A percentile compares a stretch with the other conserved stretches of the same genome.
phyloP scores from a whole-genome alignment of 1,140 invertebrate species.

The Catajapyx aquilonaris region DNA sequence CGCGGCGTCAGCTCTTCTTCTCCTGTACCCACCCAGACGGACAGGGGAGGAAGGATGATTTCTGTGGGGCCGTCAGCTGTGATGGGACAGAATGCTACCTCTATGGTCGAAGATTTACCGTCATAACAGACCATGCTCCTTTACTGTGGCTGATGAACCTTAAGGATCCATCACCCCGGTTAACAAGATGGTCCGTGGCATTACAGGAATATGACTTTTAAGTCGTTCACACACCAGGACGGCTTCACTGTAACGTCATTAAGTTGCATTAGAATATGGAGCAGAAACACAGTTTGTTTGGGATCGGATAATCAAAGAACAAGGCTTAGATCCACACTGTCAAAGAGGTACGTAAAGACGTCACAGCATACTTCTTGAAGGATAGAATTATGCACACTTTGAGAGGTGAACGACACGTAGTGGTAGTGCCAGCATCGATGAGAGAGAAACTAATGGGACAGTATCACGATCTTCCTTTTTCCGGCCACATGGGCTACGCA shows the following conservation, averaged over 20 bases:
- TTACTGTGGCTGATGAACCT: slow-evolving; percentile 23
- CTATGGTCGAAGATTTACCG: slow-evolving; percentile 23
- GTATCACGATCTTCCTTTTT: background rate
- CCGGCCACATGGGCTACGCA: background rate
- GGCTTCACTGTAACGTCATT: slow-evolving; percentile 11
- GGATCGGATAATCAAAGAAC: too few relatives aligned
- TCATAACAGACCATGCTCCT: slow-evolving; percentile 28
- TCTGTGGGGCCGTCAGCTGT: too few relatives aligned
- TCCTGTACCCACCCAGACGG: too few relatives aligned
- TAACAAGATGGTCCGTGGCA: slow-evolving; percentile 26
- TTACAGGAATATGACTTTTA: slow-evolving; percentile 25
- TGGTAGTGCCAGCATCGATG: too few relatives aligned
- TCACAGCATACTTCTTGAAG: slow-evolving; percentile 17
- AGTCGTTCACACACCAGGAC: slow-evolving; percentile 21
- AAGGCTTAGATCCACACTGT: too few relatives aligned
- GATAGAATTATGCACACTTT: slow-evolving; percentile 16
- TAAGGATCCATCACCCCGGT: slow-evolving; percentile 22
- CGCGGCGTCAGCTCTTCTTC: too few relatives aligned
- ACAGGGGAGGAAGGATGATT: too few relatives aligned
- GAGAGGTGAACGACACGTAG: too few relatives aligned
- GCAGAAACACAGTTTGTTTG: slow-evolving; percentile 12
- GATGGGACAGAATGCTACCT: too few relatives aligned
- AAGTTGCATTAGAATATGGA: slow-evolving; percentile 12
- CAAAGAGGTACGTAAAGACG: slow-evolving; percentile 6
- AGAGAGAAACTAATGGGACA: too few relatives aligned